Conservation (phyloP, 2,888 invertebrate species). For the Dicranocentrus wangi region DNA sequence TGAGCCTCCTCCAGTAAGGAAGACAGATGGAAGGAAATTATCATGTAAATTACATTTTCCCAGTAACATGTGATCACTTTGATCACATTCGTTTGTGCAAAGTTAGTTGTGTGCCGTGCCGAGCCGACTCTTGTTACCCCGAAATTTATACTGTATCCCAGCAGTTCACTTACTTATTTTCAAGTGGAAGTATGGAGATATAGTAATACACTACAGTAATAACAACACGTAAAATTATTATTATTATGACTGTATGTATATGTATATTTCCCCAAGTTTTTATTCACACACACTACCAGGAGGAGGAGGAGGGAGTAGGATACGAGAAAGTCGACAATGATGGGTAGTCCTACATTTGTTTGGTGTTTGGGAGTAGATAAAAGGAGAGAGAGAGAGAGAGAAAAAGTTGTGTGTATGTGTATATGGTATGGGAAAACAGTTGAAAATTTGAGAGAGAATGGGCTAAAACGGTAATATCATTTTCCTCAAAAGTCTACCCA, state of each 20-base stretch:
- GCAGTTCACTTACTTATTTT: not conserved
- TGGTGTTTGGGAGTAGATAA: constrained; percentile 19
- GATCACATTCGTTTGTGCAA: constrained; percentile 44
- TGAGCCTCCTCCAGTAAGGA: constrained; percentile 46
- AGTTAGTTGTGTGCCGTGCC: no score
- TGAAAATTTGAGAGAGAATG: no score
- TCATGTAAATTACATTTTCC: constrained; percentile 63
- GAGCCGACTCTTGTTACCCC: constrained; percentile 19
- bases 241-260: no score
- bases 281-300: not conserved
- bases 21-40: constrained; percentile 62
- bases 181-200: not conserved
- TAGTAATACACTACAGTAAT: no score
- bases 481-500: constrained; percentile 7
- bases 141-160: constrained; percentile 35
- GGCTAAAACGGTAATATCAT: constrained; percentile 5
- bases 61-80: constrained; percentile 60
- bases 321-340: constrained; percentile 23
- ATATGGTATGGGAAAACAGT: no score
- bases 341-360: not conserved
- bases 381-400: not conserved
- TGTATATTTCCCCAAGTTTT: no score
- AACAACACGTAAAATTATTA: no score
- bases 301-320: not conserved
- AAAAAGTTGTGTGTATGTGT: no score